Evolutionary conservation across 2,113 vertebrate genomes (phyloP).

Genomic region (Dicaeum eximium): DNA sequence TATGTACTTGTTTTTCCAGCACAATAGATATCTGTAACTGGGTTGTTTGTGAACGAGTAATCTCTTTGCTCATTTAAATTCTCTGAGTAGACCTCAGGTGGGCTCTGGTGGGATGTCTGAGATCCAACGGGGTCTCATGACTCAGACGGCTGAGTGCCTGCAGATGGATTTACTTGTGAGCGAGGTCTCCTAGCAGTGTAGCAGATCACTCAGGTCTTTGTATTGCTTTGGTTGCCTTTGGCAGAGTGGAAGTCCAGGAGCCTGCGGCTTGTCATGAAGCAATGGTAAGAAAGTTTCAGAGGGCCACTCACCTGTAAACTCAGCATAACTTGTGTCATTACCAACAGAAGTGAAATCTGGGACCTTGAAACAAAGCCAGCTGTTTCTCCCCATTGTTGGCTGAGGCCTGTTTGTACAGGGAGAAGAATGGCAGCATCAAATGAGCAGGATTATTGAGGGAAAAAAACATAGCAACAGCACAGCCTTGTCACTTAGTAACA

Average conservation of each 20-base stretch:
- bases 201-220: background rate
- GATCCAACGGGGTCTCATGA: background rate
- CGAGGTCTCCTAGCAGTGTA: background rate
- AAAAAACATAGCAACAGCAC: slow-evolving; percentile 20
- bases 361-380: background rate
- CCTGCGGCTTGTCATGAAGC: background rate
- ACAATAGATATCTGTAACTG: background rate
- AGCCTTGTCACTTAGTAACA: slow-evolving; percentile 24
- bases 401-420: background rate
- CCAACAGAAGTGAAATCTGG: background rate
- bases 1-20: background rate
- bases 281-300: background rate
- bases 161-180: background rate
- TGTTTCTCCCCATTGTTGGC: background rate
- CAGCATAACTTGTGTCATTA: background rate
- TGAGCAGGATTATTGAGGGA: background rate
- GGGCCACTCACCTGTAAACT: background rate
- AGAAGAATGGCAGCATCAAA: background rate
- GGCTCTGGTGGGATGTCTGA: background rate
- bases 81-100: background rate
- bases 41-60: background rate
- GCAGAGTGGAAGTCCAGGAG: background rate
- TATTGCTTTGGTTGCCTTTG: background rate
- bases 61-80: background rate
- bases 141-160: fast-evolving